phyloP scores from a whole-genome alignment of 1,140 invertebrate species.

The Chironomus tepperi region DNA sequence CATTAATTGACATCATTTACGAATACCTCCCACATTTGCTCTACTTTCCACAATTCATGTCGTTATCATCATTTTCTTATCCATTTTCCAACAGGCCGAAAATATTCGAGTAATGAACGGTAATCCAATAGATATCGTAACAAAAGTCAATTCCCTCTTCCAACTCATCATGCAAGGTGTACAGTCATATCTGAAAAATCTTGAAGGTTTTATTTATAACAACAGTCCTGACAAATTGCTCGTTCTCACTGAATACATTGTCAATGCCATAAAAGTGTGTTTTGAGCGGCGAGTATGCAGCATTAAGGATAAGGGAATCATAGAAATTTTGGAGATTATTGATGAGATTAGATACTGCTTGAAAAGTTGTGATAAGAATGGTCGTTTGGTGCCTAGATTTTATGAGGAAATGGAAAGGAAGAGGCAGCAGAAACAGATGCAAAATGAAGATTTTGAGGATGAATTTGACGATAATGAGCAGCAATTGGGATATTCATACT shows the following conservation, averaged over 20 bases:
- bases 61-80: too few relatives aligned
- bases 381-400: too few relatives aligned
- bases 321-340: neutral
- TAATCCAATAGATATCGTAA: slow-evolving; percentile 18
- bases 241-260: slow-evolving; percentile 1
- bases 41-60: too few relatives aligned
- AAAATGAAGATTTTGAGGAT: too few relatives aligned
- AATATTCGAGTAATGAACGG: neutral
- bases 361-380: neutral
- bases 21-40: too few relatives aligned
- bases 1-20: too few relatives aligned
- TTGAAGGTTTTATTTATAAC: slow-evolving; percentile 15
- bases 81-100: neutral
- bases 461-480: too few relatives aligned
- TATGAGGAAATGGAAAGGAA: too few relatives aligned
- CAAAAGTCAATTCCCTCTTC: slow-evolving; percentile 23
- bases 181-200: slow-evolving; percentile 19
- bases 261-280: slow-evolving; percentile 21
- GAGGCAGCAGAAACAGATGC: too few relatives aligned
- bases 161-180: slow-evolving; percentile 15
- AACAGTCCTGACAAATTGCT: slow-evolving; percentile 18
- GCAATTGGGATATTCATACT: too few relatives aligned
- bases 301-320: neutral
- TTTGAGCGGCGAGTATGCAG: slow-evolving; percentile 18
- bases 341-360: neutral